Conservation (phyloP, 2,888 invertebrate species). For the Rotaria macrura region DNA sequence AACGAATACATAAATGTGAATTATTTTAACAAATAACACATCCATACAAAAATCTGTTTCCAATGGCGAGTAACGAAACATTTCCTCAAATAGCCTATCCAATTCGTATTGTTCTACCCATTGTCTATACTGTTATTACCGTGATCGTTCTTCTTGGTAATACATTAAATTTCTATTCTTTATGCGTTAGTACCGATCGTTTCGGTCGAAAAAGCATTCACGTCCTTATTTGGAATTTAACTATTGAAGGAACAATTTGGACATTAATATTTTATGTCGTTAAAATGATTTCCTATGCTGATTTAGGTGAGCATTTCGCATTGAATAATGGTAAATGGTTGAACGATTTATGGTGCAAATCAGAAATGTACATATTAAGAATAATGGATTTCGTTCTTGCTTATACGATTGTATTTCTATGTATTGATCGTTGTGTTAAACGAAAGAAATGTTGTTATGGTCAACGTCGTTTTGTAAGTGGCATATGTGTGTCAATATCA, state of each 20-base stretch:
- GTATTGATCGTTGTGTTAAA: conserved; percentile 28
- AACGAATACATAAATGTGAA: not conserved
- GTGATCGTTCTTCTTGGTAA: not conserved
- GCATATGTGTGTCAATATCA: conserved; percentile 21
- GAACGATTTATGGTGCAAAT: conserved; percentile 31
- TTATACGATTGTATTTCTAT: conserved; percentile 33
- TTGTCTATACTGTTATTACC: not conserved
- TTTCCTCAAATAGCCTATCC: not conserved
- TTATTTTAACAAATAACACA: not conserved
- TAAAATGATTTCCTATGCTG: conserved; percentile 29
- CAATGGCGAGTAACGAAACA: not conserved
- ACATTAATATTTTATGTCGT: conserved; percentile 27
- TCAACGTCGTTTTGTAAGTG: conserved; percentile 22
- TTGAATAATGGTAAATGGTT: conserved; percentile 20
- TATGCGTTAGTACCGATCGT: conserved; percentile 27
- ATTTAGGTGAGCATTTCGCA: conserved; percentile 9
- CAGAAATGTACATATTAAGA: conserved; percentile 28
- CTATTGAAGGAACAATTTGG: conserved; percentile 16
- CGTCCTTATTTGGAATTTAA: conserved; percentile 17
- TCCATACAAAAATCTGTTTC: too few species aligned
- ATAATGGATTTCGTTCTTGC: conserved; percentile 31
- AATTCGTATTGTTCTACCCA: not conserved
- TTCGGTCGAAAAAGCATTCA: conserved; percentile 33
- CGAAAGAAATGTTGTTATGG: conserved; percentile 25
- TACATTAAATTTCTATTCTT: not conserved